A percentile compares a stretch with the other conserved stretches of the same genome.
Conservation (phyloP, 2,888 invertebrate genomes). For the Drosophila phalerata region DNA sequence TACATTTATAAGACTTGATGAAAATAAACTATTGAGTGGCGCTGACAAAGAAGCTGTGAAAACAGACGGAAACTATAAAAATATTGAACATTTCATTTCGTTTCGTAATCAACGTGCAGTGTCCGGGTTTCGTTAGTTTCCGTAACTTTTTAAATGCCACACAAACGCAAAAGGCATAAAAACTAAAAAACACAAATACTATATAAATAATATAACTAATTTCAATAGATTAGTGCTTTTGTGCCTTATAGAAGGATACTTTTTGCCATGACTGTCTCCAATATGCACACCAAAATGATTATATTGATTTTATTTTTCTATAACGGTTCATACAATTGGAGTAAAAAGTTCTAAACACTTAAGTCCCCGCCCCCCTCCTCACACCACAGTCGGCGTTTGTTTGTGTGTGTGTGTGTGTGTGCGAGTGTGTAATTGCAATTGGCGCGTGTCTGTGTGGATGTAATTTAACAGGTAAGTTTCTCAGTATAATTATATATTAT, state of each 20-base stretch:
- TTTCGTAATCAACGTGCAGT: conserved; percentile 12
- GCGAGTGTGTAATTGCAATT: conserved; percentile 8
- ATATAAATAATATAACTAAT: conserved; percentile 8
- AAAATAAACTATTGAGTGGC: conserved; percentile 8
- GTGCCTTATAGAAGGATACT: conserved; percentile 43
- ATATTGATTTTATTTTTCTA: conserved; percentile 86
- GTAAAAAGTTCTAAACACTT: conserved; percentile 81
- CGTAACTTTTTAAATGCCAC: conserved; percentile 63
- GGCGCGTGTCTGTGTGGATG: conserved; percentile 12
- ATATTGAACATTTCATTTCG: not conserved
- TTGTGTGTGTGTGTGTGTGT: conserved; percentile 14
- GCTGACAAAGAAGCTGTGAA: not conserved
- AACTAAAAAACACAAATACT: conserved; percentile 23
- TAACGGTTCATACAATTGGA: conserved; percentile 86
- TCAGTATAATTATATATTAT: conserved; percentile 1
- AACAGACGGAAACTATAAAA: not conserved
- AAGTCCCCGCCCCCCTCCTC: not conserved
- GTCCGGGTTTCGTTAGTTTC: conserved; percentile 9
- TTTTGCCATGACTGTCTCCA: conserved; percentile 77
- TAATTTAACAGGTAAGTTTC: conserved; percentile 41
- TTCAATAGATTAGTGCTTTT: conserved; percentile 16
- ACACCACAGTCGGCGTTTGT: conserved; percentile 38
- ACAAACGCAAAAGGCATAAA: conserved; percentile 74
- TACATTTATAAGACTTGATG: conserved; percentile 14
- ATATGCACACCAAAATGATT: conserved; percentile 85